Percentiles rank a stretch among this genome's conserved stretches.
phyloP scores from a whole-genome alignment of 2,113 vertebrate genomes.

The Tragulus kanchil region DNA sequence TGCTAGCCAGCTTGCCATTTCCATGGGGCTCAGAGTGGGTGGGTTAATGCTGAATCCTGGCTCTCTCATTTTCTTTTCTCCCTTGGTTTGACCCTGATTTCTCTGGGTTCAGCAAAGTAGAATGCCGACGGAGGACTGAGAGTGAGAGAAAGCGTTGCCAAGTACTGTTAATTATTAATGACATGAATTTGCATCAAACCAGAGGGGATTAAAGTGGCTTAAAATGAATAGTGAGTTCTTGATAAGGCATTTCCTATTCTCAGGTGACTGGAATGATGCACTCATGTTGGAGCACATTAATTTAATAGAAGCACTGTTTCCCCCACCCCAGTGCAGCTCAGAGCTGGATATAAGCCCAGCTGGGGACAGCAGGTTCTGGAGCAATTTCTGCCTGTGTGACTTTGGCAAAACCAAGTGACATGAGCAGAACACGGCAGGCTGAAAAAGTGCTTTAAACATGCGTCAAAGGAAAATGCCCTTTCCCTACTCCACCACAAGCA shows the following conservation, averaged over 20 bases:
- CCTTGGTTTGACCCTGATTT: slow-evolving; percentile 64
- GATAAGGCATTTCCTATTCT: slow-evolving; percentile 79
- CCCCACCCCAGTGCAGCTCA: neutral
- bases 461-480: slow-evolving; percentile 51
- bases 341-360: slow-evolving; percentile 76
- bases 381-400: slow-evolving; percentile 69
- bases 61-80: slow-evolving; percentile 66
- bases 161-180: slow-evolving; percentile 83
- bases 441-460: slow-evolving; percentile 50
- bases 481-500: neutral
- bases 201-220: slow-evolving; percentile 79
- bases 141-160: slow-evolving; percentile 71
- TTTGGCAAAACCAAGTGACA: slow-evolving; percentile 50
- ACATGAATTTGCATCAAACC: slow-evolving; percentile 82
- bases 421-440: neutral
- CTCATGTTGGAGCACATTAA: slow-evolving; percentile 74
- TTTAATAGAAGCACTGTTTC: slow-evolving; percentile 76
- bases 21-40: neutral
- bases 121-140: slow-evolving; percentile 61
- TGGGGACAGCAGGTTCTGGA: slow-evolving; percentile 62
- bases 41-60: slow-evolving; percentile 63
- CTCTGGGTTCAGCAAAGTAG: slow-evolving; percentile 75
- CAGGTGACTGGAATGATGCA: slow-evolving; percentile 79
- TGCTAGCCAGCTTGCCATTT: slow-evolving; percentile 64
- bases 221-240: slow-evolving; percentile 81